Base-by-base conservation (phyloP, 2,113 vertebrate genomes). In the Willisornis vidua region DNA sequence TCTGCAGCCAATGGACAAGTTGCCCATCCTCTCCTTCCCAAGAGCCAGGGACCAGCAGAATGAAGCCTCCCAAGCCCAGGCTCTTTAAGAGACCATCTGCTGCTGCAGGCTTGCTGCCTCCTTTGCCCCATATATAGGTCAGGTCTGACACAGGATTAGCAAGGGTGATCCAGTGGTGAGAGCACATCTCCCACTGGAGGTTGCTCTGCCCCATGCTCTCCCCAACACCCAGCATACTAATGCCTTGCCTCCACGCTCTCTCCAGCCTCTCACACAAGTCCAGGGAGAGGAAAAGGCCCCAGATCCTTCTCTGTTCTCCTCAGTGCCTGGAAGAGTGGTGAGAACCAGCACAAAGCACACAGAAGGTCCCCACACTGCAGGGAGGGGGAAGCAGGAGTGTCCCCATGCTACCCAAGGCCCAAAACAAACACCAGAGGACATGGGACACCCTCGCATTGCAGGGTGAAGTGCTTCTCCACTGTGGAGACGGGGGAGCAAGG, bases 101-200 rank as follows among this genome's bases (percentile, higher is more conserved):
- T 84, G 80, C 83, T 10, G 7, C 95, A 94, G 95, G 94, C 89
- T 1, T 59, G 83, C 76, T 6, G 12, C 90, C 89, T 90, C 92
- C 90, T 57, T 28, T 74, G 73, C 89, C 90, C 94, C 90, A 95
- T 74, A 97, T 96, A 93, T 96, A 96, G 96, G 96, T 97, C 96
- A 96, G 89, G 55, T 90, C 90, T 94, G 76, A 68, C 83, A 95
- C 65, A 89, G 94, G 95, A 97, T 97, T 96, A 97, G 68, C 72
- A 2, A 2, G 92, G 76, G 92, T 55, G 86, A 84, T 92, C 66
- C 6, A 94, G 72, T 22, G 68, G 85, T 25, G 68, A 62, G 75
- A 93, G 65, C 55, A 58, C 1, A 1, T 62, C 72, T 96, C 85
- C n/a, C 68, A 73, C 72, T 22, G 22, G 43, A 86, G 51, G 52